Evolutionary conservation across 2,113 vertebrate species (phyloP).

Genomic region (Microcebus tavaratra): DNA sequence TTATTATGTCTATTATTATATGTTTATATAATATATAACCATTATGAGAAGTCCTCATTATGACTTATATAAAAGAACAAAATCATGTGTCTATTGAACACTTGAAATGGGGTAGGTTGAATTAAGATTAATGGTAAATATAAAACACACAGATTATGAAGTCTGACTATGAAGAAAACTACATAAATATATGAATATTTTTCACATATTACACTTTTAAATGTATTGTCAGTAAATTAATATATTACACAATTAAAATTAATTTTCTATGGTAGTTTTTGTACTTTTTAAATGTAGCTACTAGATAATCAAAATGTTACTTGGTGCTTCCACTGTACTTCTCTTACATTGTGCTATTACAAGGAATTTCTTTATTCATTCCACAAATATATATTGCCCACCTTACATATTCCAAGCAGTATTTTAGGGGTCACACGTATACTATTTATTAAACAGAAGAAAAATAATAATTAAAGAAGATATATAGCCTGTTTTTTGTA

Average conservation of each 20-base stretch:
- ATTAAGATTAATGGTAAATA: not conserved
- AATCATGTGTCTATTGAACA: not conserved
- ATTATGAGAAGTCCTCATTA: not conserved
- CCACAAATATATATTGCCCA: too few species aligned
- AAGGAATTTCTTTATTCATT: not conserved
- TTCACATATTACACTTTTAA: too few species aligned
- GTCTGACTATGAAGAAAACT: not conserved
- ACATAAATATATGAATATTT: not conserved
- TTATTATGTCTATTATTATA: too few species aligned
- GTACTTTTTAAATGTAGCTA: not conserved
- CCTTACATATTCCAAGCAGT: not conserved
- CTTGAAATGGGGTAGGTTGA: not conserved
- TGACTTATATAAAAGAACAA: not conserved
- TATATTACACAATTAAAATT: not conserved
- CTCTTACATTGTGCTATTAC: too few species aligned
- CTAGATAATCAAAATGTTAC: not conserved
- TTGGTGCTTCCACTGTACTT: not conserved
- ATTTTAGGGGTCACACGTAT: fast-evolving
- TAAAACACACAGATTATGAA: not conserved
- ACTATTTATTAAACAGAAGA: not conserved
- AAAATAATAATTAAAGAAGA: not conserved
- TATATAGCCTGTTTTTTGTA: not conserved
- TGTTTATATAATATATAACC: too few species aligned
- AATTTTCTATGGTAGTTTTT: not conserved
- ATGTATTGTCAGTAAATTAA: not conserved